These are phyloP conservation scores for Sinotaia quadrata DNA, from an alignment of 2,888 invertebrate species.

Conservation along the genomic window DNA sequence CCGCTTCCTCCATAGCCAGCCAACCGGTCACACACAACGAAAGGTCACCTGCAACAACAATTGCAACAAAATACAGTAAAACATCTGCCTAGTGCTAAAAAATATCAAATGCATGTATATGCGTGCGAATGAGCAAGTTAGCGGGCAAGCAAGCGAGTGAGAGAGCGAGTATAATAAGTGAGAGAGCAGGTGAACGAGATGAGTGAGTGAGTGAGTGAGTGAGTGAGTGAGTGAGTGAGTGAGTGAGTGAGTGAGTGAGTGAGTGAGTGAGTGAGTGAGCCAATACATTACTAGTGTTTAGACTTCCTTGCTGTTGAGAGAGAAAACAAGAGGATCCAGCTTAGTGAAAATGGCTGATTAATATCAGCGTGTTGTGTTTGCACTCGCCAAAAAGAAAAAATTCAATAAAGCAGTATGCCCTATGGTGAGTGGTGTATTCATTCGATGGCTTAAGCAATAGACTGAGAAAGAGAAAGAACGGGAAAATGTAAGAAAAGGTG, in stretches of 20 bases:
- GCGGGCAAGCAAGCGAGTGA: not conserved
- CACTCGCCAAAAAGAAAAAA: no score
- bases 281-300: no score
- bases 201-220: not conserved
- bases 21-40: not conserved
- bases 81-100: not conserved
- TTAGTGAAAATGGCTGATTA: no score
- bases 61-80: not conserved
- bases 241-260: not conserved
- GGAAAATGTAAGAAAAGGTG: not conserved
- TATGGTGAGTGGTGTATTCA: no score
- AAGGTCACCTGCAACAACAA: not conserved
- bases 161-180: not conserved
- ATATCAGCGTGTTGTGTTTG: no score
- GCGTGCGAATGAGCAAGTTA: not conserved
- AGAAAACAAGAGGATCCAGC: no score
- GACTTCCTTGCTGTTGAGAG: no score
- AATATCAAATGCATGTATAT: no score
- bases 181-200: not conserved
- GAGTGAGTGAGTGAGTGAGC: not conserved
- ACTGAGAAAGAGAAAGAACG: not conserved
- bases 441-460: no score
- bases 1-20: conserved; percentile 22
- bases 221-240: not conserved
- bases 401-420: no score